Percentiles rank a stretch among this genome's conserved stretches.
These are phyloP conservation scores for Glareola pratincola DNA, from an alignment of 2,113 vertebrate genomes.

Conservation along the genomic window DNA sequence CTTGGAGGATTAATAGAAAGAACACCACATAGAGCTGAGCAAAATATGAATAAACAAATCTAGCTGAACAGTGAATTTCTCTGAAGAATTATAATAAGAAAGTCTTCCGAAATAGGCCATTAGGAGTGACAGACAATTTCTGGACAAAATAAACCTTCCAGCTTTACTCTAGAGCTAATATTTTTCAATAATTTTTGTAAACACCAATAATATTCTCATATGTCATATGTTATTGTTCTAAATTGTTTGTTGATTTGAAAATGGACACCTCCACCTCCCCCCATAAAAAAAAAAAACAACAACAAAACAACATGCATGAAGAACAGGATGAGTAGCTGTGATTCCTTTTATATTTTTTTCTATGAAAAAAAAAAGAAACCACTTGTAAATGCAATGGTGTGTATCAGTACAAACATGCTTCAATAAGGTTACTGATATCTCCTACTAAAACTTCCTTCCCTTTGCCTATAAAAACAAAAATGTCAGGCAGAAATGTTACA, in stretches of 20 bases:
- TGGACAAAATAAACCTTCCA: not conserved
- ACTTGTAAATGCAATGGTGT: not conserved
- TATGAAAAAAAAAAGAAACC: not conserved
- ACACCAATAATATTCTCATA: not conserved
- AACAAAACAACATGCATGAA: not conserved
- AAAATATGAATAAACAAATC: constrained; percentile 15
- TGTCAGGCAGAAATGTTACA: not conserved
- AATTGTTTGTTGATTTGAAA: not conserved
- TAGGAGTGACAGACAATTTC: not conserved
- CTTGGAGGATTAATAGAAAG: constrained; percentile 36
- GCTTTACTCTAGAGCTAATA: not conserved
- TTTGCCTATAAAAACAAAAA: not conserved
- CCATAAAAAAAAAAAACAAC: not conserved
- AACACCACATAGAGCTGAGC: not conserved
- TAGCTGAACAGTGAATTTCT: not conserved
- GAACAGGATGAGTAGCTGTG: not conserved
- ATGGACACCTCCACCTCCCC: not conserved
- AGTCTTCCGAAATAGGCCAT: not conserved
- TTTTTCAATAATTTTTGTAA: not conserved
- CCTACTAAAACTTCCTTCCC: not conserved
- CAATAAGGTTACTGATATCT: not conserved
- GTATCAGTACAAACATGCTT: not conserved
- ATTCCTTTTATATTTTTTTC: not conserved
- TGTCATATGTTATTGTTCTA: not conserved
- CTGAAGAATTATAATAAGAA: not conserved